Base-by-base conservation (phyloP, 2,888 invertebrate genomes). In the Plutella xylostella region DNA sequence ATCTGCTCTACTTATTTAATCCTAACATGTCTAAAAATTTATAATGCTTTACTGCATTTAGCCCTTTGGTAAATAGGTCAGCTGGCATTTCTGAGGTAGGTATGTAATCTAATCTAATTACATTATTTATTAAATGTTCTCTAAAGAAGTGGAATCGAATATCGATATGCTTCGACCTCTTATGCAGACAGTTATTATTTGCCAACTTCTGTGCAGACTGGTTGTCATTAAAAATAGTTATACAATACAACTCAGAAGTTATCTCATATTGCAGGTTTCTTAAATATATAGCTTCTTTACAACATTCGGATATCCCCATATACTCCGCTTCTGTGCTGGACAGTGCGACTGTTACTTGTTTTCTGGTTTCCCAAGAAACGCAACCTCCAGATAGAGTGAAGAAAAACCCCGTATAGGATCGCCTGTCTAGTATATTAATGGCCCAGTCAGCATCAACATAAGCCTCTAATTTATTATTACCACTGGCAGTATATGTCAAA, bases 401-500 rank as follows among this genome's bases (percentile, higher is more conserved):
- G 21, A 40, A 45, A 28, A 17, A 45, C 15, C 45, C 45, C 31
- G 42, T 46, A 14, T 35, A 46, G 9, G 45, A 46, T 11, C 19
- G 25, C n/a, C 45, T 38, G 31, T 37, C 38, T 14, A 39, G 7
- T 3, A 9, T 14, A 38, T 46, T 40, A 42, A 31, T 43, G 4
- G 43, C 43, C 46, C 46, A 46, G 18, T 38, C 46, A 20, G 43
- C 43, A 43, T 46, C 46, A 12, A 38, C 38, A 30, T 42, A 46
- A 34, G 43, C 46, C 30, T 37, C 17, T 9, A 35, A 14, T n/a
- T 42, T 33, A 3, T 25, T n/a, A 35, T 42, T 35, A 15, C 20
- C n/a, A n/a, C n/a, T 28, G 7, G 38, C 45, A 33, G 45, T 43
- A 43, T 46, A 56, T 28, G 44, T 54, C 12, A 56, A 34, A 33